Conservation (phyloP, 2,113 vertebrate species). For the Hymenochirus boettgeri region DNA sequence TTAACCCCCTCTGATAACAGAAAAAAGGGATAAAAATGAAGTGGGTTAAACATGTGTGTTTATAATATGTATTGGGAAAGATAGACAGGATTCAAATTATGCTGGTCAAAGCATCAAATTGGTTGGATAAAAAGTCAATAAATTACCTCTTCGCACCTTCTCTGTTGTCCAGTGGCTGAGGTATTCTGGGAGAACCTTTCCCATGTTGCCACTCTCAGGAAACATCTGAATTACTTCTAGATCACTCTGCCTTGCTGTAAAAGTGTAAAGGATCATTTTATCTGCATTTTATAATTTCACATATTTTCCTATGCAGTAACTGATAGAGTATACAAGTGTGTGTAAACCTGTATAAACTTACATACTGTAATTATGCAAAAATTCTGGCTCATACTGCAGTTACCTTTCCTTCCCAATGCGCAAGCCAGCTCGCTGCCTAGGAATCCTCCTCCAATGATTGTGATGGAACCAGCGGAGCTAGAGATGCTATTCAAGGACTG, state of each 20-base stretch:
- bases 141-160: slow-evolving; percentile 83
- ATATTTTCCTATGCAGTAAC: too few species aligned
- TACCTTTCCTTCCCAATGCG: slow-evolving; percentile 86
- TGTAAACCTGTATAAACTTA: too few species aligned
- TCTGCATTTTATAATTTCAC: too few species aligned
- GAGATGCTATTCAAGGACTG: slow-evolving; percentile 83
- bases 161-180: slow-evolving; percentile 96
- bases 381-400: slow-evolving; percentile 17
- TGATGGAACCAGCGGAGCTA: slow-evolving; percentile 78
- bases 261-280: too few species aligned
- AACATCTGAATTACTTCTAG: slow-evolving; percentile 92
- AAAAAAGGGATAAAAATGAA: background rate
- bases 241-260: slow-evolving; percentile 40
- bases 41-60: too few species aligned
- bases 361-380: too few species aligned
- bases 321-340: too few species aligned
- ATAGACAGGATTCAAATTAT: too few species aligned
- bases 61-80: too few species aligned
- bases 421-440: slow-evolving; percentile 94
- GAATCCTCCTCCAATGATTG: slow-evolving; percentile 91
- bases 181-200: slow-evolving; percentile 90
- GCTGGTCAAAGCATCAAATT: too few species aligned
- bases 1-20: slow-evolving; percentile 81
- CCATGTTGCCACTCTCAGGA: slow-evolving; percentile 96
- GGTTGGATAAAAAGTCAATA: too few species aligned